phyloP scores from a whole-genome alignment of 2,888 invertebrate genomes.

The Macaria notata region DNA sequence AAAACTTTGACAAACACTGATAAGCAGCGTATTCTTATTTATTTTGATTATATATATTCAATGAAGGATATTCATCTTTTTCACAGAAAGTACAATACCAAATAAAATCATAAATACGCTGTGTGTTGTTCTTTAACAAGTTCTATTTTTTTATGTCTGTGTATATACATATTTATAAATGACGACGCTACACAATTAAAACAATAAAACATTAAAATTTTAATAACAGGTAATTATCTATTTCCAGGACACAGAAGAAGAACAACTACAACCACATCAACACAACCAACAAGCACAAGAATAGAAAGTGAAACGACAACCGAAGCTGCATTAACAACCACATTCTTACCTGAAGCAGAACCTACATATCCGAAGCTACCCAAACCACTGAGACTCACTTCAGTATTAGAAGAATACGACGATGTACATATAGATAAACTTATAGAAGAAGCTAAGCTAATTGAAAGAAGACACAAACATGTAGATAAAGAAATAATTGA shows the following conservation, averaged over 20 bases:
- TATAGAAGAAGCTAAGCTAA: constrained; percentile 53
- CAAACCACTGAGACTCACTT: constrained; percentile 63
- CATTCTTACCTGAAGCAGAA: constrained; percentile 42
- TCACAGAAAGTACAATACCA: too few relatives aligned
- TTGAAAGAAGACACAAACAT: constrained; percentile 55
- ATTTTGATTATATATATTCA: too few relatives aligned
- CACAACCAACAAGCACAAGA: constrained; percentile 54
- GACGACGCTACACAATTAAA: too few relatives aligned
- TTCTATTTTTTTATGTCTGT: too few relatives aligned
- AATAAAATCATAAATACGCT: too few relatives aligned
- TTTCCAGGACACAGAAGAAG: constrained; percentile 74
- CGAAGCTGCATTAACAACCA: constrained; percentile 54
- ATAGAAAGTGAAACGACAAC: constrained; percentile 52
- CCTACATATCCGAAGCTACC: constrained; percentile 64
- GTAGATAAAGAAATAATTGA: constrained; percentile 61
- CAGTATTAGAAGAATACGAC: constrained; percentile 58
- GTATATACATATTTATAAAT: too few relatives aligned
- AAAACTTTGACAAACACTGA: too few relatives aligned
- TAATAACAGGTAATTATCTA: background rate
- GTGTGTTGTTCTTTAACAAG: too few relatives aligned
- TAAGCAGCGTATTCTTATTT: too few relatives aligned
- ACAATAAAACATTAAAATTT: too few relatives aligned
- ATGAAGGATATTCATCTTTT: too few relatives aligned
- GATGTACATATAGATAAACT: constrained; percentile 68
- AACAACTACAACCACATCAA: constrained; percentile 65